A percentile compares a stretch with the other conserved stretches of the same genome.
These are phyloP conservation scores for Hipparchia semele DNA, from an alignment of 2,888 invertebrate genomes.

Conservation along the genomic window DNA sequence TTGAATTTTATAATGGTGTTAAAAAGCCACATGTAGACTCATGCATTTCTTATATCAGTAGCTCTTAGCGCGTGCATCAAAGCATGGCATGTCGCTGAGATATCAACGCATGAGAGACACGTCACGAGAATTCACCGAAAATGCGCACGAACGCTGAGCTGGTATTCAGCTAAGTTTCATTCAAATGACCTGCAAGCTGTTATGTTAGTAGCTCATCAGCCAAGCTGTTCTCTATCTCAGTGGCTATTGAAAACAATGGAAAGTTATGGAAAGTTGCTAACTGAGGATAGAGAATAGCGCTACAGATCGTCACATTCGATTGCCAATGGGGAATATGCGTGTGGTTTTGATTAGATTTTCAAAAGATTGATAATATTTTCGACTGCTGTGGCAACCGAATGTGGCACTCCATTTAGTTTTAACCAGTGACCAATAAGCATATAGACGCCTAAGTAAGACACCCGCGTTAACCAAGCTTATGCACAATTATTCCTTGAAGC, in stretches of 20 bases:
- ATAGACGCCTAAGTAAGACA: too few species aligned
- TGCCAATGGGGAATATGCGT: slow-evolving; percentile 15
- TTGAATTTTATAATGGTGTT: too few species aligned
- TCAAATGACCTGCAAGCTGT: slow-evolving; percentile 19
- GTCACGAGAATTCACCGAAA: slow-evolving; percentile 4
- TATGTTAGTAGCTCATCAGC: slow-evolving; percentile 35
- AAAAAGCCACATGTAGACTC: neutral
- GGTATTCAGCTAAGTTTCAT: slow-evolving; percentile 7
- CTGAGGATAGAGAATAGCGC: too few species aligned
- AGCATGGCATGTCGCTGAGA: slow-evolving; percentile 26
- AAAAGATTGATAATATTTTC: too few species aligned
- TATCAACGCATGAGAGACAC: slow-evolving; percentile 25
- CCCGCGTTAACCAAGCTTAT: too few species aligned
- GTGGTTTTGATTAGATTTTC: too few species aligned
- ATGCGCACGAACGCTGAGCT: slow-evolving; percentile 9
- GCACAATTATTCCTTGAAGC: too few species aligned
- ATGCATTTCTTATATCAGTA: slow-evolving; percentile 19
- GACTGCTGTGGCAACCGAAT: slow-evolving; percentile 27
- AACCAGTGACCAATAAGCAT: too few species aligned
- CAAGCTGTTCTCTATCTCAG: too few species aligned
- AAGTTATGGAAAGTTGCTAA: too few species aligned
- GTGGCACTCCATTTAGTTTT: slow-evolving; percentile 25
- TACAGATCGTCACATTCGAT: slow-evolving; percentile 25
- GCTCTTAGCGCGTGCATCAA: slow-evolving; percentile 25
- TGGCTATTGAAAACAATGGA: too few species aligned